A percentile compares a stretch with the other conserved stretches of the same genome.
Conservation (phyloP, 2,797 vertebrate species). For the Anguilla anguilla region DNA sequence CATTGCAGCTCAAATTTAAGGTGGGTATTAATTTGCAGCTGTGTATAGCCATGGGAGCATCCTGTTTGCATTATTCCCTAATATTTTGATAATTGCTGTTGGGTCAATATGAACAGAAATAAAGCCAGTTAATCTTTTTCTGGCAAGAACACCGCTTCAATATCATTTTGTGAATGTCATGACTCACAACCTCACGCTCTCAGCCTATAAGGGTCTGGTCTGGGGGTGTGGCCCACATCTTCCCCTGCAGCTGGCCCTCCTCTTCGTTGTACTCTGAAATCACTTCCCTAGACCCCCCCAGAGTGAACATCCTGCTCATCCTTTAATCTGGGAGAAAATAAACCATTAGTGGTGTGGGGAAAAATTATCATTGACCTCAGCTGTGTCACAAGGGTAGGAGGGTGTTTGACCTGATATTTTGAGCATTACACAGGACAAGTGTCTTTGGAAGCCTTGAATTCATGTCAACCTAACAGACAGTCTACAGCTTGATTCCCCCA, state of each 20-base stretch:
- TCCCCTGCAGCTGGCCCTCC: not conserved
- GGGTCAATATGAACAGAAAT: not conserved
- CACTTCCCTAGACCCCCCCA: not conserved
- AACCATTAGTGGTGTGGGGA: not conserved
- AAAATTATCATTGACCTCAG: not conserved
- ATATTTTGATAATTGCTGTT: not conserved
- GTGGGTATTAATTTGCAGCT: not conserved
- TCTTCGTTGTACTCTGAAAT: not conserved
- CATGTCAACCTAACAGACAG: not conserved
- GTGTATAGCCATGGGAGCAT: not conserved
- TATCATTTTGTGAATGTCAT: not conserved
- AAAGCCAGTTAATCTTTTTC: not conserved
- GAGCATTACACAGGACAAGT: not conserved
- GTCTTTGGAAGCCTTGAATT: not conserved
- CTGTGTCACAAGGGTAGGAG: not conserved
- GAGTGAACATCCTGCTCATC: not conserved
- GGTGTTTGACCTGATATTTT: no score
- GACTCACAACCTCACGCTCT: not conserved
- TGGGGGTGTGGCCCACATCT: not conserved
- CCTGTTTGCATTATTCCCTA: not conserved
- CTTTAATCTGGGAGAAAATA: not conserved
- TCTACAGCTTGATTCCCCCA: not conserved
- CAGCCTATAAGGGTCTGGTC: not conserved
- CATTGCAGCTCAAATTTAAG: not conserved
- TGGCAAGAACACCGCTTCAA: not conserved